Base-by-base conservation (phyloP, 92 coral and sea anemone genomes). In the Bergia puertoricense region DNA sequence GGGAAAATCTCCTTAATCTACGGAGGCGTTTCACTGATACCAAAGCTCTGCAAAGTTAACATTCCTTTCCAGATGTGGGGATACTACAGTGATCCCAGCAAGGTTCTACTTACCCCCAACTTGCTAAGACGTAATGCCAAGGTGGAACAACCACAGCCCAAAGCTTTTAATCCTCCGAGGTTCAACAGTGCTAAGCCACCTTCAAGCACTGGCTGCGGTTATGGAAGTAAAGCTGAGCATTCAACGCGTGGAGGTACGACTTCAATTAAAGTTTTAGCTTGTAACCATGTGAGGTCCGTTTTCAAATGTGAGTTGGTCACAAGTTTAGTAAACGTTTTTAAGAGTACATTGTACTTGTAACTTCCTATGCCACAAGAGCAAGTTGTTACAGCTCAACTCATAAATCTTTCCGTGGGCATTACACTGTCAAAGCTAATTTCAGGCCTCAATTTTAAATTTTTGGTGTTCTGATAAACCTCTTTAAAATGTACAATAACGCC, bases 21-120 rank as follows among this genome's bases (percentile, higher is more conserved):
- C 77, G 90, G 90, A 37, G 90, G 90, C 50, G 90, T 88, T n/a
- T 18, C 78, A 22, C 65, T 88, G 39, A 81, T 15, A n/a, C 80
- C 80, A 76, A 43, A 41, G 56, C 51, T 14, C 3, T 5, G 54
- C 15, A 76, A 76, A 2, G 57, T 76, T 30, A 30, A 30, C 30
- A 30, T 30, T 76, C 51, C 50, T 38, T 57, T 76, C 37, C 37
- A 16, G 5, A 43, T 76, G 2, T 4, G 80, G 2, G 20, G 36
- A 13, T 44, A 20, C 5, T 41, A 7, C 51, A 42, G 56, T n/a
- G 54, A 57, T 15, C n/a, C 5, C 36, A 39, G 42, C 42, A 73
- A 73, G 77, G 43, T 73, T 73, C 42, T 3, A 10, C 43, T 73
- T 6, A 73, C 77, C 15, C 1, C 77, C 43, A 4, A 36, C 5